A percentile compares a stretch with the other conserved stretches of the same genome.
phyloP scores from a whole-genome alignment of 2,888 invertebrate genomes.

The Caenorhabditis becei region DNA sequence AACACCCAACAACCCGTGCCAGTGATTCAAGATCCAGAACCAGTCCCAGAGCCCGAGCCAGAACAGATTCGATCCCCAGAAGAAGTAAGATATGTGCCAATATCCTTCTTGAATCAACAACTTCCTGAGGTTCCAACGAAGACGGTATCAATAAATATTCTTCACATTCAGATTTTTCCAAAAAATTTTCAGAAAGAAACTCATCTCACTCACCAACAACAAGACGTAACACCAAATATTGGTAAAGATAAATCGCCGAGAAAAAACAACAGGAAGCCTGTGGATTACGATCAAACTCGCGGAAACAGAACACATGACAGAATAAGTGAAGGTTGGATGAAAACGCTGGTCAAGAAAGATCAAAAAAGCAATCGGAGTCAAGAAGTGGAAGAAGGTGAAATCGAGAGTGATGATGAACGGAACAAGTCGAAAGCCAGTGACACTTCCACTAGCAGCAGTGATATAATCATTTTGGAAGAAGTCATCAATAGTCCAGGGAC shows the following conservation, averaged over 20 bases:
- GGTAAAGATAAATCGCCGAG: conserved; percentile 18
- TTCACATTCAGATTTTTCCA: background rate
- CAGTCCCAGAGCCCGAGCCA: background rate
- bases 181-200: conserved; percentile 22
- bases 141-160: conserved; percentile 1
- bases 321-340: background rate
- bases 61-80: conserved; percentile 16
- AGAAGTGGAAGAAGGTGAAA: conserved; percentile 26
- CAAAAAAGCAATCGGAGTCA: background rate
- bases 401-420: conserved; percentile 1
- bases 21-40: background rate
- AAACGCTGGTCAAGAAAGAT: background rate
- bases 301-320: background rate
- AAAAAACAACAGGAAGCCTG: background rate
- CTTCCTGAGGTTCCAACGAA: background rate
- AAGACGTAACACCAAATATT: background rate
- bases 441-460: background rate
- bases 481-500: background rate
- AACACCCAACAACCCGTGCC: too few species aligned
- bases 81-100: background rate
- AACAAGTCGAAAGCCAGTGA: background rate
- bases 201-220: background rate
- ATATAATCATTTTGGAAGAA: background rate
- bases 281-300: conserved; percentile 6
- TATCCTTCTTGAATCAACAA: conserved; percentile 1